Evolutionary conservation across 2,797 vertebrate species (phyloP), one percentile per base, ranked within the genome.

Genomic region (Choloepus didactylus): DNA sequence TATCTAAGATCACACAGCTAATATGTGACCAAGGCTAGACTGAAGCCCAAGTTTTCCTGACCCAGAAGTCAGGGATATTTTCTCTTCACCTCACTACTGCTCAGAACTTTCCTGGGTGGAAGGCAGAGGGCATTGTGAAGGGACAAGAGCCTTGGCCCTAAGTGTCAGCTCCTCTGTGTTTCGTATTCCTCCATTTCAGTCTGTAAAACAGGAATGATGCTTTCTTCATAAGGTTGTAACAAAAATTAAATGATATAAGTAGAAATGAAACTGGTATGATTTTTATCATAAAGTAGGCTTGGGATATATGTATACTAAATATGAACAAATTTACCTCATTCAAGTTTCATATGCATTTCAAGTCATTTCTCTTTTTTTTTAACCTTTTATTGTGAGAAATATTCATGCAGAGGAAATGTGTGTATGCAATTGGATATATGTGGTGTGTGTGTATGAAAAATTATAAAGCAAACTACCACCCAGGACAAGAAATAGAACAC

Each of bases 161-260:
- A 25, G 70, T 1, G 31, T 9, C 72, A 69, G 12, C 11, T 38
- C 51, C 29, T 67, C 44, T 38, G 25, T 35, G 31, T 41, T 62
- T 49, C 51, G n/a, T 35, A 49, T 62, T 90, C 44, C 35, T 83
- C 14, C 21, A 3, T 41, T 89, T 82, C 46, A 27, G 18, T 64
- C 76, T 80, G 18, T 54, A 75, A 84, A 92, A 87, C 23, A 91
- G 56, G 49, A 84, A 69, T 19, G 27, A 25, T 1, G 35, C 27
- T 44, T 31, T 38, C 29, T 95, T 81, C 14, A 38, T 86, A 85
- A 75, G 21, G 3, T 21, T 75, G 41, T 15, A 60, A 86, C 93
- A 75, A 93, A 95, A 91, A 59, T 77, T 85, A 96, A 94, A 87
- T 95, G 81, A n/a, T 46, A 21, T 44, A 93, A 87, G 8, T 79